Evolutionary conservation across 2,888 invertebrate species (phyloP).

Genomic region (Odontocerum albicorne): DNA sequence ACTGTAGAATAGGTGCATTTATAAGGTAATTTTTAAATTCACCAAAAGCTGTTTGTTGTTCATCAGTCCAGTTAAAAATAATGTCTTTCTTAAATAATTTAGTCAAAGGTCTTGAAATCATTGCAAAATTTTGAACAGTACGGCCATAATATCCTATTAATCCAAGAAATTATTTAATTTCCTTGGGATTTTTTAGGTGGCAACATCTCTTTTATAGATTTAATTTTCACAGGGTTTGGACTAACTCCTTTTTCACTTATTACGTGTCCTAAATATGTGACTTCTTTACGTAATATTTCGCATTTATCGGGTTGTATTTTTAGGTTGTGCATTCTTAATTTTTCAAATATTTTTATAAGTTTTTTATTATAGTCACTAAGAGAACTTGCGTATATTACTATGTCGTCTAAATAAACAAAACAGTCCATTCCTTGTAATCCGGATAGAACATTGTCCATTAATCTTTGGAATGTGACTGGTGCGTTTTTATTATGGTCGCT

Average conservation of each 20-base stretch:
- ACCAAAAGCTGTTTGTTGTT: not conserved
- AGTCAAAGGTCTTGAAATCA: not conserved
- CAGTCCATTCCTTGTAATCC: constrained; percentile 41
- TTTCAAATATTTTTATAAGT: constrained; percentile 28
- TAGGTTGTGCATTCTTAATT: constrained; percentile 31
- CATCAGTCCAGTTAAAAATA: not conserved
- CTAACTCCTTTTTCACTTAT: constrained; percentile 38
- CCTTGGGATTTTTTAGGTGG: constrained; percentile 30
- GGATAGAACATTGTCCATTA: constrained; percentile 43
- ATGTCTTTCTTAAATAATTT: not conserved
- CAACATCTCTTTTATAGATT: constrained; percentile 34
- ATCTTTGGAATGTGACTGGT: constrained; percentile 44
- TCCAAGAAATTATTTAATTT: constrained; percentile 39
- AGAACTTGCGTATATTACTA: constrained; percentile 39
- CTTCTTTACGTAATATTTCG: constrained; percentile 38
- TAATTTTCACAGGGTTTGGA: constrained; percentile 36
- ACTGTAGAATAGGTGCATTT: not conserved
- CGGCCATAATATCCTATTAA: constrained; percentile 39
- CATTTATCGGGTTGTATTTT: constrained; percentile 38
- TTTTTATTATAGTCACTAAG: too few relatives aligned
- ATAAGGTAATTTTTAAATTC: not conserved
- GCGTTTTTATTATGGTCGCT: constrained; percentile 34
- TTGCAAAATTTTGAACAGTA: constrained; percentile 23
- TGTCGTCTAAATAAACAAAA: constrained; percentile 42
- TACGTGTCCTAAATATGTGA: constrained; percentile 40